These are phyloP conservation scores for Sebastes minor DNA, from an alignment of 2,797 vertebrate species.

Conservation along the genomic window DNA sequence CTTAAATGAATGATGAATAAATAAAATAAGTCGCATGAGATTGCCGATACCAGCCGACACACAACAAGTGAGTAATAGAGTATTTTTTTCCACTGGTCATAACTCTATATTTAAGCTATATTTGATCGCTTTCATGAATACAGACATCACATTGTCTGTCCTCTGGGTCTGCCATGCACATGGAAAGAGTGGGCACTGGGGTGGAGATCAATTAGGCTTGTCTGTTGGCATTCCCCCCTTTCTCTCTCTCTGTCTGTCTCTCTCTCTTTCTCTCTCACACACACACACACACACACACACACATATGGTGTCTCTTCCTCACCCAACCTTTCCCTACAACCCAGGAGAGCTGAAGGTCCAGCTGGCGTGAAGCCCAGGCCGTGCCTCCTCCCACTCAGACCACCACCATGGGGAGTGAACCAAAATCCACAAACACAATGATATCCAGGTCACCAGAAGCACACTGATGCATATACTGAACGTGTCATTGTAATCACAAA, in stretches of 20 bases:
- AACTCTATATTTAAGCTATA: background rate
- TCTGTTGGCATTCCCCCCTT: conserved; percentile 4
- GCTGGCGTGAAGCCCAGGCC: conserved; percentile 51
- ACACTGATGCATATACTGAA: background rate
- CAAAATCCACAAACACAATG: conserved; percentile 39
- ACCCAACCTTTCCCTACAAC: conserved; percentile 19
- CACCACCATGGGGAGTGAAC: conserved; percentile 25
- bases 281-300: background rate
- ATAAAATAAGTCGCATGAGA: too few relatives aligned
- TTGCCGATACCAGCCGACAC: too few relatives aligned
- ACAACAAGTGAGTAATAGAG: too few relatives aligned
- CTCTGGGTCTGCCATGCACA: conserved; percentile 3
- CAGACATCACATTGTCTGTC: background rate
- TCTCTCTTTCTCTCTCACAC: background rate
- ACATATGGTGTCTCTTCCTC: background rate
- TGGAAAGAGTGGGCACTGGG: background rate
- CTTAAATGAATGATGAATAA: too few relatives aligned
- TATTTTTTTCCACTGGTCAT: background rate
- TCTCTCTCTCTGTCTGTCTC: too few relatives aligned
- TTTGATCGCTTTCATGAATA: background rate
- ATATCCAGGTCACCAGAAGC: conserved; percentile 58
- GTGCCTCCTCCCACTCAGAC: conserved; percentile 11
- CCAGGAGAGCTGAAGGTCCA: conserved; percentile 53
- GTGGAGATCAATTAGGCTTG: conserved; percentile 33
- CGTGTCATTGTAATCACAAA: background rate